Base-by-base conservation (phyloP, 2,888 invertebrate species). In the Iphiclides podalirius region DNA sequence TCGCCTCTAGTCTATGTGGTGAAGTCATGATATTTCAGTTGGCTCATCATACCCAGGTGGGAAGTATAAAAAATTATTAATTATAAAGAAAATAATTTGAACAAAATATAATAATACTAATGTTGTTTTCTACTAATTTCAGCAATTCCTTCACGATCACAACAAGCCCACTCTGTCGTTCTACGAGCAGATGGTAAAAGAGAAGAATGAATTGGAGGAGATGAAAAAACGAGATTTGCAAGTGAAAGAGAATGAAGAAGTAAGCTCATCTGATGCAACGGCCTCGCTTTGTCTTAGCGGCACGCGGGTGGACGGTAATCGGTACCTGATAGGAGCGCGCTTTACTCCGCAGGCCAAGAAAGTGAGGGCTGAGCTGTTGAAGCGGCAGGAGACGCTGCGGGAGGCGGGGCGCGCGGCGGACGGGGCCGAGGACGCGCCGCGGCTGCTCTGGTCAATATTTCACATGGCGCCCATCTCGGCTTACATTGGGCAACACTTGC, bases 1-100 rank as follows among this genome's bases (percentile, higher is more conserved):
- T 93, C 58, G 92, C 94, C 0, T 54, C 71, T 31, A 69, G 87
- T 53, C 62, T 92, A 11, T 90, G 91, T 46, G 96, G 96, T 0
- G 94, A 95, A 82, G 96, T 95, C 17, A 96, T 97, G 94, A 94
- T 98, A 58, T 95, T 92, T 67, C 94, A 97, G 63, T 75, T 98
- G 37, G 93, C 95, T 1, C 94, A 94, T 64, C 91, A 93, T 69
- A 93, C 94, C 0, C 93, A 95, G 84, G 91, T 91, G 63, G 55
- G 12, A 1, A 11, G 12, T 28, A 9, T 4, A 26, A 20, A 26
- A 23, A 9, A 23, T 26, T 23, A 9, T n/a, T n/a, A n/a, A n/a
- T n/a, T n/a, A n/a, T n/a, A n/a, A n/a, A n/a, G n/a, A n/a, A n/a
- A n/a, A n/a, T n/a, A n/a, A n/a, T n/a, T n/a, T n/a, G n/a, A n/a